These are phyloP conservation scores for Melieria picta DNA, from an alignment of 2,888 invertebrate species.

Conservation along the genomic window DNA sequence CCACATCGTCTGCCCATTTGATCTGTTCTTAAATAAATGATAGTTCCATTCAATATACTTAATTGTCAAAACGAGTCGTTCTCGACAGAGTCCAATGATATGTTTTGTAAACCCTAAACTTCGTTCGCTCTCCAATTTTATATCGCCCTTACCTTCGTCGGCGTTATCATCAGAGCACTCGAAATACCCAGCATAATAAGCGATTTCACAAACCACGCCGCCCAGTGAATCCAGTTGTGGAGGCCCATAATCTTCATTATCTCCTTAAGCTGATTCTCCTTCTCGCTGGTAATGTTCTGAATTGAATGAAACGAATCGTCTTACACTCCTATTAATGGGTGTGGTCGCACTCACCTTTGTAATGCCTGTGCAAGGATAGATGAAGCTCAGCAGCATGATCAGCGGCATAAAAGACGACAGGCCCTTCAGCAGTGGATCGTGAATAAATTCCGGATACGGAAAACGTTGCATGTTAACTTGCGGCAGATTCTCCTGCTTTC, in stretches of 20 bases:
- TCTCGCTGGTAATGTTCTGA: conserved; percentile 69
- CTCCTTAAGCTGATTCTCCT: conserved; percentile 77
- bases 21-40: conserved; percentile 62
- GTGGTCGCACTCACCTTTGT: conserved; percentile 68
- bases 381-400: conserved; percentile 82
- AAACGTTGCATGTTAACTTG: conserved; percentile 68
- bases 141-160: conserved; percentile 69
- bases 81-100: too few species aligned
- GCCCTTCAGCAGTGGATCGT: conserved; percentile 74
- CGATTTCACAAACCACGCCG: conserved; percentile 85
- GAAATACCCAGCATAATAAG: conserved; percentile 75
- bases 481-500: conserved; percentile 46
- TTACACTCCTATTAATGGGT: too few species aligned
- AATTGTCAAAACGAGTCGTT: too few species aligned
- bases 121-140: not conserved
- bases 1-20: conserved; percentile 68
- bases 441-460: conserved; percentile 78
- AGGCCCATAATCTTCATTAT: conserved; percentile 94
- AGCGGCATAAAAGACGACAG: conserved; percentile 77
- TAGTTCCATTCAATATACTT: too few species aligned
- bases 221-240: conserved; percentile 85
- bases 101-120: not conserved
- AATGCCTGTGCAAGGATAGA: conserved; percentile 82
- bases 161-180: conserved; percentile 69
- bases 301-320: too few species aligned